These are phyloP conservation scores for Phaedon cochleariae DNA, from an alignment of 2,888 invertebrate species.

Conservation along the genomic window DNA sequence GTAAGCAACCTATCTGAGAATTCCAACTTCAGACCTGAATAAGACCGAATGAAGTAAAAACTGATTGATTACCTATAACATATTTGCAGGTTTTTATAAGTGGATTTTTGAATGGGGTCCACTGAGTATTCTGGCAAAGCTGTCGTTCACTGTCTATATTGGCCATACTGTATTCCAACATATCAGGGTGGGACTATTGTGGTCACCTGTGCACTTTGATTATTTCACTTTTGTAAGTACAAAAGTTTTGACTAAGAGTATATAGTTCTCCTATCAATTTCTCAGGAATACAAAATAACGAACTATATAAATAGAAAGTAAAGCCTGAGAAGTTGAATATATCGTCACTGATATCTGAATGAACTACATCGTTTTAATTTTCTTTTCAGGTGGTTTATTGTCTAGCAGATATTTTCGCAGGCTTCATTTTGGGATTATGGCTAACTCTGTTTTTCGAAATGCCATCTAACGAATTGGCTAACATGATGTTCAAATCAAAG, in stretches of 20 bases:
- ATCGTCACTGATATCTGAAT: too few species aligned
- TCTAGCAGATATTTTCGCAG: conserved; percentile 20
- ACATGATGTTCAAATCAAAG: conserved; percentile 24
- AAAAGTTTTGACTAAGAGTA: too few species aligned
- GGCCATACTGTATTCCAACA: conserved; percentile 30
- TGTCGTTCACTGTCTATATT: conserved; percentile 32
- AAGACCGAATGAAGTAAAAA: too few species aligned
- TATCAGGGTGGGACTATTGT: conserved; percentile 26
- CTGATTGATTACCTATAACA: too few species aligned
- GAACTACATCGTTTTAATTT: too few species aligned
- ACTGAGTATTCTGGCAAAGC: conserved; percentile 24
- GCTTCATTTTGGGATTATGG: conserved; percentile 29
- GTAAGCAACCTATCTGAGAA: conserved; percentile 22
- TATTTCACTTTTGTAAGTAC: conserved; percentile 28
- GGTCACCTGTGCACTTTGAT: conserved; percentile 22
- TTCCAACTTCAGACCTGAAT: too few species aligned
- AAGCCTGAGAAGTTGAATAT: too few species aligned
- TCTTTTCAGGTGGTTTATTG: conserved; percentile 10
- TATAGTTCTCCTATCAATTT: too few species aligned
- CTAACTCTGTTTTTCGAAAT: conserved; percentile 35
- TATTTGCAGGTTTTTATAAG: conserved; percentile 25
- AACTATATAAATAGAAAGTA: too few species aligned
- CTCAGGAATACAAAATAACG: too few species aligned
- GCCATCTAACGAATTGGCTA: conserved; percentile 34
- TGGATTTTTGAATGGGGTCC: conserved; percentile 28